Conservation (phyloP, 2,797 vertebrate species). For the Champsocephalus esox region DNA sequence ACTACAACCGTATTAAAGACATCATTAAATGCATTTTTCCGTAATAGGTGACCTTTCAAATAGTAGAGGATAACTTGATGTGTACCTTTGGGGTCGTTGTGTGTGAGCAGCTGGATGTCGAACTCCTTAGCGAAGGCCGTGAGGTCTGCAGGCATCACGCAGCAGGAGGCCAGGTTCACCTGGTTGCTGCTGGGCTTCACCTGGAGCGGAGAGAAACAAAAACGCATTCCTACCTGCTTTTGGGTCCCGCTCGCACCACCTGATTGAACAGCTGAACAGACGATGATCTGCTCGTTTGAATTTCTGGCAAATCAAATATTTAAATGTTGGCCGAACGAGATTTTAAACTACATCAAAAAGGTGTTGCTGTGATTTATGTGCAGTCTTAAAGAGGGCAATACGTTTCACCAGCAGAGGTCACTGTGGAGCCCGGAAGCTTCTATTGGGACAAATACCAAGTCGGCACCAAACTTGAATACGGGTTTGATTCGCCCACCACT, state of each 20-base stretch:
- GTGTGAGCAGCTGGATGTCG: slow-evolving; percentile 97
- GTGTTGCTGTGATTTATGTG: no score
- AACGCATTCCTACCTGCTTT: neutral
- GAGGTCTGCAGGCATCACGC: slow-evolving; percentile 99
- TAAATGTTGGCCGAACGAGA: no score
- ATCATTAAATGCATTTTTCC: no score
- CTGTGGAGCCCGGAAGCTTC: neutral
- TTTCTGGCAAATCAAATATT: no score
- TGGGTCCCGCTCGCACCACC: no score
- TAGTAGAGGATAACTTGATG: neutral
- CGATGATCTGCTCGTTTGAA: no score
- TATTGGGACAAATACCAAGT: neutral
- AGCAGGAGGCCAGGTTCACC: slow-evolving; percentile 98
- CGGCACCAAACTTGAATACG: neutral
- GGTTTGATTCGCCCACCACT: neutral
- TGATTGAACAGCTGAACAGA: no score
- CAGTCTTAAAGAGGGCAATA: neutral
- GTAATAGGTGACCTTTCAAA: no score
- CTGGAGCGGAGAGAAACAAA: slow-evolving; percentile 72
- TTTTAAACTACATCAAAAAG: no score
- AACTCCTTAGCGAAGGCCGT: slow-evolving; percentile 97
- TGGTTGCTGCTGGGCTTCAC: slow-evolving; percentile 99
- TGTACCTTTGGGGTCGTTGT: slow-evolving; percentile 97
- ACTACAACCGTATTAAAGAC: no score
- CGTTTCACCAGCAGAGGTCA: neutral